Conservation (phyloP, 2,113 vertebrate species). For the Ursus arctos region DNA sequence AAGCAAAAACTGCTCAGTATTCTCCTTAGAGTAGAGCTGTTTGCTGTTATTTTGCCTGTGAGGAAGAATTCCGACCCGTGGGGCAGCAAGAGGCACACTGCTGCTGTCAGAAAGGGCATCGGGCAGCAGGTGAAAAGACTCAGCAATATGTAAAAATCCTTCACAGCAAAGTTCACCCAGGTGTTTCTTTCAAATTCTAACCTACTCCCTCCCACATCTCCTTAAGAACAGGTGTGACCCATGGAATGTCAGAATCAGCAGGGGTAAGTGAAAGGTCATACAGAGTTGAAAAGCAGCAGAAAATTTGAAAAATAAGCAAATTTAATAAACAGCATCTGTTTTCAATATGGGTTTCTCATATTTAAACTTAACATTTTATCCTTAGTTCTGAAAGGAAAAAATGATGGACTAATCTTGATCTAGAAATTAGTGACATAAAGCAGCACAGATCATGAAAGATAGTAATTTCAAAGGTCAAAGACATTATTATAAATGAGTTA, state of each 20-base stretch:
- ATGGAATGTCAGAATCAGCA: conserved; percentile 62
- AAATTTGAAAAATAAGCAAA: conserved; percentile 74
- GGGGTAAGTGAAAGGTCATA: conserved; percentile 62
- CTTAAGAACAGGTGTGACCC: conserved; percentile 75
- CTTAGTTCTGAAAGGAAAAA: background rate
- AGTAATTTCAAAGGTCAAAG: background rate
- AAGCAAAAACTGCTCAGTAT: background rate
- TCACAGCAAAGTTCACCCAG: conserved; percentile 63
- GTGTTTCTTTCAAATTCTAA: conserved; percentile 56
- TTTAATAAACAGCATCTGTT: conserved; percentile 66
- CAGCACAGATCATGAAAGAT: background rate
- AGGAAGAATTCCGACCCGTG: background rate
- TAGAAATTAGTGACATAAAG: conserved; percentile 48
- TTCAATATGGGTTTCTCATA: background rate
- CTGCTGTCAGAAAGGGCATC: background rate
- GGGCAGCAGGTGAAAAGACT: conserved; percentile 55
- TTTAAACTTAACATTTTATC: background rate
- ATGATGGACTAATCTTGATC: background rate
- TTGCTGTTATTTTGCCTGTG: background rate
- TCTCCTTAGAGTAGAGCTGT: background rate
- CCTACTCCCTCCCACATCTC: background rate
- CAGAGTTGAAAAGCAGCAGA: conserved; percentile 73
- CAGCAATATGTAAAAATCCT: conserved; percentile 40
- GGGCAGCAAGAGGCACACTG: background rate
- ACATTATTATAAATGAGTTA: background rate